These are phyloP conservation scores for Casuarius casuarius DNA, from an alignment of 2,113 vertebrate species.

Conservation along the genomic window DNA sequence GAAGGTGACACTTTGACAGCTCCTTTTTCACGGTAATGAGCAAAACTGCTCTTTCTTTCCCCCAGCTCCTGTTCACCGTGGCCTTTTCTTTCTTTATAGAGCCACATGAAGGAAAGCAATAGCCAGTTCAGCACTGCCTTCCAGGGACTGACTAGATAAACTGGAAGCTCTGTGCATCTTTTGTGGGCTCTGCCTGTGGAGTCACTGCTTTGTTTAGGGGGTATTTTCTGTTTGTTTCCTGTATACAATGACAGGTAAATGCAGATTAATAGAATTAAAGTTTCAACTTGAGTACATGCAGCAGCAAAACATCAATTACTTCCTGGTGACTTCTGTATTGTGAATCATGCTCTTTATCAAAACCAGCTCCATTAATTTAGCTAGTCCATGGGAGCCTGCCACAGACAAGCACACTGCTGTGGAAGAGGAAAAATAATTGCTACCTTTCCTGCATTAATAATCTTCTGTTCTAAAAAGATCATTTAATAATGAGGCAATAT, in stretches of 20 bases:
- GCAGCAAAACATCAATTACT: not conserved
- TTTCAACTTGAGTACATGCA: not conserved
- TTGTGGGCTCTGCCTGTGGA: not conserved
- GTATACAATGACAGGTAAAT: not conserved
- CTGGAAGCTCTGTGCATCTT: not conserved
- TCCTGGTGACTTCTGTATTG: not conserved
- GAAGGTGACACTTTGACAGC: constrained; percentile 57
- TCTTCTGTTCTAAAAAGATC: not conserved
- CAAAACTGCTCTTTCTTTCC: constrained; percentile 48
- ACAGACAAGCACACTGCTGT: not conserved
- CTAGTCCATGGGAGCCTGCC: not conserved
- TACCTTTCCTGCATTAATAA: not conserved
- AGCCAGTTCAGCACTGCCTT: not conserved
- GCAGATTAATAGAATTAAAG: not conserved
- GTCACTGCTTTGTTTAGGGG: not conserved
- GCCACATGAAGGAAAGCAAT: not conserved
- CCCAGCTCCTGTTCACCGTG: not conserved
- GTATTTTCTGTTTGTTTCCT: constrained; percentile 16
- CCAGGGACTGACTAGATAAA: not conserved
- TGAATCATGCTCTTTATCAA: rapidly evolving
- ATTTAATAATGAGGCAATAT: not conserved
- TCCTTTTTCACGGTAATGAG: constrained; percentile 66
- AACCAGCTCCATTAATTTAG: not conserved
- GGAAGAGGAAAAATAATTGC: not conserved
- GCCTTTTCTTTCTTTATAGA: constrained; percentile 21